Conservation (phyloP, 1,140 invertebrate species). For the Camponotus vicinus region DNA sequence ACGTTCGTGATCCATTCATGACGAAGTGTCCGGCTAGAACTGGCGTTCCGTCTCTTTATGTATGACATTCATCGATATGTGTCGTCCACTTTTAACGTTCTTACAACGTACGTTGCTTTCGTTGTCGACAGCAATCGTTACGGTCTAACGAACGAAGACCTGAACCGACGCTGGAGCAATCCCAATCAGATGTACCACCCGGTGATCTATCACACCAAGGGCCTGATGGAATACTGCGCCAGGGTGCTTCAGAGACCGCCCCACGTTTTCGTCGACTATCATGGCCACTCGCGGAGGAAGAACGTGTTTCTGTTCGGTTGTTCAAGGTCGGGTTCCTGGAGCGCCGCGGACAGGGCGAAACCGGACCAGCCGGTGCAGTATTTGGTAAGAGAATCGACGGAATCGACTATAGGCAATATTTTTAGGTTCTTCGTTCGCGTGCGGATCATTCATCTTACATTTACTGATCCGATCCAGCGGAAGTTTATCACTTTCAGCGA, state of each 20-base stretch:
- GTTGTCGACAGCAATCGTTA: constrained; percentile 91
- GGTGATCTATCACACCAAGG: constrained; percentile 94
- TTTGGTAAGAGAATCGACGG: constrained; percentile 84
- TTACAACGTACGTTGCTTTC: not conserved
- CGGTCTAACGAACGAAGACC: constrained; percentile 93
- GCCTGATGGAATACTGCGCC: constrained; percentile 89
- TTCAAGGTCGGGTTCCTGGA: constrained; percentile 90
- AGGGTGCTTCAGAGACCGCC: constrained; percentile 88
- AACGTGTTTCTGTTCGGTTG: constrained; percentile 97
- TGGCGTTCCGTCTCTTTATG: not conserved
- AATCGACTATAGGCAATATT: constrained; percentile 59
- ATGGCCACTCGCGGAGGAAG: constrained; percentile 95
- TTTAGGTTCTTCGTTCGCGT: constrained; percentile 53
- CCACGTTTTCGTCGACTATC: constrained; percentile 94
- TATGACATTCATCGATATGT: not conserved
- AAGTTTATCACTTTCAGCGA: constrained; percentile 44
- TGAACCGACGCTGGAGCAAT: constrained; percentile 93
- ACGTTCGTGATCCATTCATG: not conserved
- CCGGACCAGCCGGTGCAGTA: constrained; percentile 88
- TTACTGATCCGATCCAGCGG: not conserved
- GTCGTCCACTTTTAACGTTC: not conserved
- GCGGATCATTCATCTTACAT: constrained; percentile 25
- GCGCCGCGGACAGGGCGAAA: constrained; percentile 86
- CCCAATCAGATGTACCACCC: constrained; percentile 92
- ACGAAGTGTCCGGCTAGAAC: not conserved